Base-by-base conservation (phyloP, 2,888 invertebrate species). In the Xanthostigma xanthostigma region DNA sequence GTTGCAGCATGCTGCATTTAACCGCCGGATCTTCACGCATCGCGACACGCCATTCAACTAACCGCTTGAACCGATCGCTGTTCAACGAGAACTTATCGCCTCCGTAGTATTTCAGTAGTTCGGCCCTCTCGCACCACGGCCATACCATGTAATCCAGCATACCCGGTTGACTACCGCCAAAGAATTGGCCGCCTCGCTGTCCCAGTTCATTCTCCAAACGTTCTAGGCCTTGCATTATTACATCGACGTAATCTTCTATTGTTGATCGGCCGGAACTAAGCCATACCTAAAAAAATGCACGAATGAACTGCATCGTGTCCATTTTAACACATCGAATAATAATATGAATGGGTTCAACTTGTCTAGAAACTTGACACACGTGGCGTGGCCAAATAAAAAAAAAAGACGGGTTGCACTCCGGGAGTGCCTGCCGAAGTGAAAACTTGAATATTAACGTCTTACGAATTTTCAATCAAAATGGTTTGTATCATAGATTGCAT, bases 71-170 rank as follows among this genome's bases (percentile, higher is more conserved):
- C 62, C 79, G 77, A 33, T 78, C 70, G 50, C 74, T 72, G 46
- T 80, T 80, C 62, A 86, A 70, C 49, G 73, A 67, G 63, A 78
- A 83, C 45, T 78, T 74, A 41, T 77, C 71, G 45, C 76, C 77
- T 8, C 76, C 75, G 41, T 80, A 60, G 17, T 79, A 62, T 58
- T 72, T 70, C 0, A 86, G 67, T 40, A 84, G 60, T 52, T 74
- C 70, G 1, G 80, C 59, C 56, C 82, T 70, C 63, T 89, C 89
- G 58, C 84, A 76, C 82, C 87, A 89, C 2, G 89, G 89, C 87
- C 87, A 89, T 54, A 89, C 78, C 73, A 88, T 85, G 56, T 81
- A 83, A 62, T 90, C 89, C 46, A 88, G 67, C 73, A 84, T 77
- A 42, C 87, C 87, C 1, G 88, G 84, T 49, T 75, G 73, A 46